Evolutionary conservation across 2,888 invertebrate species (phyloP), one percentile per base, ranked within the genome.

Genomic region (Melanostoma scalare): DNA sequence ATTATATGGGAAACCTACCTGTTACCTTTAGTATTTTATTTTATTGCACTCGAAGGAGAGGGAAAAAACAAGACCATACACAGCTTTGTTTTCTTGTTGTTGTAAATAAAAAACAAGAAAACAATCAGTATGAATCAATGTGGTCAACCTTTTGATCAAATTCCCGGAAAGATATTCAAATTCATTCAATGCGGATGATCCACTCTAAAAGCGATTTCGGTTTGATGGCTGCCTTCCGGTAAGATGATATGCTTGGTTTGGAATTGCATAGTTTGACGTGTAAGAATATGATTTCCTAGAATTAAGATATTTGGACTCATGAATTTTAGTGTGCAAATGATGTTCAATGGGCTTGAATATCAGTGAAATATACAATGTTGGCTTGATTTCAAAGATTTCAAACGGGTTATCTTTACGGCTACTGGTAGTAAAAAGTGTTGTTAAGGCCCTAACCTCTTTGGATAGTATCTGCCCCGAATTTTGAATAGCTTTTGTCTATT

Each of bases 131-230:
- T 31, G 53, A 72, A 67, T 76, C 48, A 76, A 71, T 73, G 71
- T 73, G 68, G 58, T 78, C 73, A 71, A 73, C 69, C 68, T 78
- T 67, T 74, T 74, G 36, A 69, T 68, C 53, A 33, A 63, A 69
- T 82, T 82, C 82, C 67, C 48, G 78, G 82, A 82, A 82, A 44
- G 50, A 52, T 65, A 82, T 82, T 82, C 82, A 82, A 82, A 82
- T 82, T 81, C 77, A 81, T 77, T 81, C 72, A 81, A 6, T 46
- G 20, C 20, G 35, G 65, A 71, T 71, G 53, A 60, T 60, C 40
- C 38, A 6, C 20, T 38, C 9, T 42, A 48, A 33, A 60, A 48
- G 6, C 6, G 63, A 46, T 46, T 74, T 60, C 30, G 42, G 33
- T 38, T 38, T 80, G 80, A 75, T 50, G 69, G 38, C 33, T 46